Conservation (phyloP, 2,113 vertebrate species). For the Carettochelys insculpta region DNA sequence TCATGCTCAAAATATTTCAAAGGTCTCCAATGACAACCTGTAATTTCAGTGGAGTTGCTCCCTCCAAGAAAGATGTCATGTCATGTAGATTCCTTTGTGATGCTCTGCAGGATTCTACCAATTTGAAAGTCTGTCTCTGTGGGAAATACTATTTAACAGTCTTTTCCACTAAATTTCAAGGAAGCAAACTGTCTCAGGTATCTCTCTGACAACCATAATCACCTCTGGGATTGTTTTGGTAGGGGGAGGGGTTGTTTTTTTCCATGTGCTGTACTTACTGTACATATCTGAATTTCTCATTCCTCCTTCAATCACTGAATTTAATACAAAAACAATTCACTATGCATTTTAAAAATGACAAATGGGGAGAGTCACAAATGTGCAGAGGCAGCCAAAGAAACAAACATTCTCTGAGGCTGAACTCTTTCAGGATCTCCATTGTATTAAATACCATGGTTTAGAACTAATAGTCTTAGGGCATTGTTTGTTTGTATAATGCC, state of each 20-base stretch:
- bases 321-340: neutral
- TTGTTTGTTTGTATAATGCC: neutral
- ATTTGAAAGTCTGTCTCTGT: neutral
- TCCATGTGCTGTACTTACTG: neutral
- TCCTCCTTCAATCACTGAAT: neutral
- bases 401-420: neutral
- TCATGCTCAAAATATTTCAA: neutral
- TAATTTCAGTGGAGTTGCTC: slow-evolving; percentile 12
- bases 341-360: neutral
- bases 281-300: neutral
- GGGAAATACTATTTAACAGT: slow-evolving; percentile 29
- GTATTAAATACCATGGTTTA: neutral
- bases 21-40: accelerated
- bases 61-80: slow-evolving; percentile 23
- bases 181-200: slow-evolving; percentile 12
- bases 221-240: no score
- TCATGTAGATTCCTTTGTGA: slow-evolving; percentile 15
- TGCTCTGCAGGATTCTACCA: neutral
- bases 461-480: neutral
- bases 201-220: slow-evolving; percentile 29
- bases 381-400: neutral
- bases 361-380: slow-evolving; percentile 27
- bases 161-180: slow-evolving; percentile 20
- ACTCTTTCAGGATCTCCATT: neutral
- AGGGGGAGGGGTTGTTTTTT: no score